Base-by-base conservation (phyloP, 2,888 invertebrate species). In the Limenitis arthemis region DNA sequence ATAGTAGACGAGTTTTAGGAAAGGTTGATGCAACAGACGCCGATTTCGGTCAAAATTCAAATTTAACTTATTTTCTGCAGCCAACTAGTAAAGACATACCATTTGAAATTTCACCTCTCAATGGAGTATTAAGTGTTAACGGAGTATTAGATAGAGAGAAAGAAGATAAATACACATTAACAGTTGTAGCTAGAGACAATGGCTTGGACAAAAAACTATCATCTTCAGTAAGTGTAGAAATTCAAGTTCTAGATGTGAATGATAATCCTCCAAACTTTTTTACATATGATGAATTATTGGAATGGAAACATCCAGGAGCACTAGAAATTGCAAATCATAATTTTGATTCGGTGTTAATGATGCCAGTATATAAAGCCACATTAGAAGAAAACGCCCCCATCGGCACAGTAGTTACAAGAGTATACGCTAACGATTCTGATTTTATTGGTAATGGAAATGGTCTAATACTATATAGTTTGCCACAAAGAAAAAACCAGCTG, bases 401-500 rank as follows among this genome's bases (percentile, higher is more conserved):
- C 0, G 95, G 95, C 8, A 91, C 91, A 37, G 83, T 90, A 41
- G 91, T 96, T 0, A 90, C 91, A 0, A 90, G 90, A 74, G 90
- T 96, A 2, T 91, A 89, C 56, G 96, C 96, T 0, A 94, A 95
- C 59, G 96, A 96, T 75, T 91, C 93, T 9, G 96, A 96, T 72
- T 94, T 94, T 62, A 79, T 90, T 40, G 93, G 94, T 1, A 95
- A 95, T 67, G 95, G 95, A n/a, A 96, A 96, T 67, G 95, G 95
- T 0, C 77, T 95, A 40, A 90, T 96, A 4, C 77, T 95, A 0
- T 96, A 93, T 61, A 93, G 93, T 62, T 83, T 95, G 41, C 89
- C 91, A 0, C 90, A 92, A 55, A 87, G 87, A 57, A 91, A 89
- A 57, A 88, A 90, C 65, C 86, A 89, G 37, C 78, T 89, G 0